Conservation (phyloP, 1,140 invertebrate genomes). For the Colletes gigas region DNA sequence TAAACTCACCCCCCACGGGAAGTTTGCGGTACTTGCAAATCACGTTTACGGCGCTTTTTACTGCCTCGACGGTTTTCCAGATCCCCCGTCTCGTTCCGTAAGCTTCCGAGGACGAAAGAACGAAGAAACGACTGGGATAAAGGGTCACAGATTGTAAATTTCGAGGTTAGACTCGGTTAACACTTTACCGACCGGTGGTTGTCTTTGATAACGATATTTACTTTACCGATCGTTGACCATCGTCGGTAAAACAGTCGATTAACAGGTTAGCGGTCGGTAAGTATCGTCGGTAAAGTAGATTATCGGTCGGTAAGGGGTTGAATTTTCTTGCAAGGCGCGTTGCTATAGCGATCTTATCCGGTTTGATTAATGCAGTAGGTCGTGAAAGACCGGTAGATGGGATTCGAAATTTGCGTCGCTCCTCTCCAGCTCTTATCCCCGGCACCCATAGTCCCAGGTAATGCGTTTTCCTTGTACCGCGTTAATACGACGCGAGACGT, state of each 20-base stretch:
- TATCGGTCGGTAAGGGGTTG: no score
- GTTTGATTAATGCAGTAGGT: slow-evolving; percentile 25
- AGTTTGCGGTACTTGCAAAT: background rate
- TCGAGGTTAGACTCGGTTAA: no score
- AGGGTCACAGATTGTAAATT: no score
- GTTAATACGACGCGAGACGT: background rate
- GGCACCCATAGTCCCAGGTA: slow-evolving; percentile 3
- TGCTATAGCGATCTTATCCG: slow-evolving; percentile 4
- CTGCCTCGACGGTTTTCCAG: background rate
- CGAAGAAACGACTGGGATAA: background rate
- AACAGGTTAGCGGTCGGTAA: no score
- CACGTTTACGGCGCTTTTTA: background rate
- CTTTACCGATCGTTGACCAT: no score
- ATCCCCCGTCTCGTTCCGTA: background rate
- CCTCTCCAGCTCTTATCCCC: background rate
- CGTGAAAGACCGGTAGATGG: background rate
- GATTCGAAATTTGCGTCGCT: background rate
- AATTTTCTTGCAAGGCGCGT: no score
- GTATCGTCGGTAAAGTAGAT: no score
- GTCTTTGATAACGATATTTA: no score
- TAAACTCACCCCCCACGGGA: background rate
- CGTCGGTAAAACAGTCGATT: no score
- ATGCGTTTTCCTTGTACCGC: slow-evolving; percentile 45
- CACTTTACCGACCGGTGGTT: no score
- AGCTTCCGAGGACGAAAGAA: background rate